These are phyloP conservation scores for Leptobrachium leishanense DNA, from an alignment of 2,113 vertebrate species.

Conservation along the genomic window DNA sequence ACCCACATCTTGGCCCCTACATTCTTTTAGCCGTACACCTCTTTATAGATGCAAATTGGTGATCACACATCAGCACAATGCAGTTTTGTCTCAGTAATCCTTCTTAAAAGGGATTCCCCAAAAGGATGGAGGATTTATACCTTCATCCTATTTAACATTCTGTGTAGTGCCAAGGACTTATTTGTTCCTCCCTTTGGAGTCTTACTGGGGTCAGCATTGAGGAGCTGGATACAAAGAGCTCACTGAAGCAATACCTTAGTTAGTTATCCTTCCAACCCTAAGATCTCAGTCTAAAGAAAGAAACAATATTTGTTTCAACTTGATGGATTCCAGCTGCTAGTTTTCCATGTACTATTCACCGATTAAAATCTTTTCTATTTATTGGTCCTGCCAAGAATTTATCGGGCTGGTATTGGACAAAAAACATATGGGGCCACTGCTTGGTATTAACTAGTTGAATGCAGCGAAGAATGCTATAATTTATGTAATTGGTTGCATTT, in stretches of 20 bases:
- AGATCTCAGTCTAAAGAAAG: constrained; percentile 28
- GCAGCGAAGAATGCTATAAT: background rate
- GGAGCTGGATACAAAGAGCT: constrained; percentile 44
- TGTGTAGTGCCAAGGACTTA: constrained; percentile 46
- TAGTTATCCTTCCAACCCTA: constrained; percentile 43
- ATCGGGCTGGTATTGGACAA: constrained; percentile 1
- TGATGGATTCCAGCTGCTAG: constrained; percentile 43
- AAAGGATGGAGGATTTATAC: constrained; percentile 29
- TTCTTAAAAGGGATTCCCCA: background rate
- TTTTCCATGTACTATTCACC: constrained; percentile 23
- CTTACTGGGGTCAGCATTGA: constrained; percentile 42
- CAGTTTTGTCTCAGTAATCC: background rate
- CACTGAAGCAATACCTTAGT: constrained; percentile 42
- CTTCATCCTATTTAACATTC: constrained; percentile 47
- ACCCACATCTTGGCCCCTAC: constrained; percentile 8
- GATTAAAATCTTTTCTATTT: constrained; percentile 30
- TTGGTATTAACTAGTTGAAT: background rate
- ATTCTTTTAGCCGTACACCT: constrained; percentile 26
- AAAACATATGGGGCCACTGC: background rate
- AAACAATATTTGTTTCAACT: constrained; percentile 43
- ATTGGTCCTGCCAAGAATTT: constrained; percentile 1
- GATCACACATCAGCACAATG: background rate
- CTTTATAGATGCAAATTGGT: background rate
- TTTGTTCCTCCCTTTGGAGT: constrained; percentile 40
- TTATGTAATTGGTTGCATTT: constrained; percentile 7